Conservation (phyloP, 2,113 vertebrate genomes). For the Clarias macrocephalus region DNA sequence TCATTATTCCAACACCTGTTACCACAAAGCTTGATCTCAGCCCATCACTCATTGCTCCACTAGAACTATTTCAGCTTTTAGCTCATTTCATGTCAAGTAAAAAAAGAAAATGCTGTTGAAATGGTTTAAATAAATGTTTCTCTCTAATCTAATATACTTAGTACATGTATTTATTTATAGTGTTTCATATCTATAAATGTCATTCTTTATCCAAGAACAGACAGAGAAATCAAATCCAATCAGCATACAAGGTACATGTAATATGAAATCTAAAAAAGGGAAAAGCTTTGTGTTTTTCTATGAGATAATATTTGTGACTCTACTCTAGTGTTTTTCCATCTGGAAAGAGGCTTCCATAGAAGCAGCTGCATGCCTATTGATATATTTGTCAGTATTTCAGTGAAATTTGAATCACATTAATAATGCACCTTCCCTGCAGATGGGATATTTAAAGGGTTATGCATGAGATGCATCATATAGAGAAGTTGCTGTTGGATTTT, state of each 20-base stretch:
- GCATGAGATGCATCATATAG: conserved; percentile 39
- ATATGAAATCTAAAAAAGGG: conserved; percentile 10
- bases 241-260: background rate
- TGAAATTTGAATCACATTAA: conserved; percentile 53
- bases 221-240: background rate
- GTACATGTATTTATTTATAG: background rate
- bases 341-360: conserved; percentile 17
- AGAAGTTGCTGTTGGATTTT: conserved; percentile 20
- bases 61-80: background rate
- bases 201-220: background rate
- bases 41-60: background rate
- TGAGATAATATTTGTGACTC: conserved; percentile 7
- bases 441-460: conserved; percentile 33
- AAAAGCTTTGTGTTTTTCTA: conserved; percentile 20
- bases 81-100: background rate
- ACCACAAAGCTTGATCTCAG: background rate
- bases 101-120: background rate
- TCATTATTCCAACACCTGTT: background rate
- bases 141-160: background rate
- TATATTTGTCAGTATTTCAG: conserved; percentile 52
- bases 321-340: conserved; percentile 20
- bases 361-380: conserved; percentile 47
- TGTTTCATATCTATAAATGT: background rate
- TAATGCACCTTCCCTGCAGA: conserved; percentile 47
- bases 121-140: background rate